phyloP scores from a whole-genome alignment of 2,797 vertebrate species.

The Thaleichthys pacificus region DNA sequence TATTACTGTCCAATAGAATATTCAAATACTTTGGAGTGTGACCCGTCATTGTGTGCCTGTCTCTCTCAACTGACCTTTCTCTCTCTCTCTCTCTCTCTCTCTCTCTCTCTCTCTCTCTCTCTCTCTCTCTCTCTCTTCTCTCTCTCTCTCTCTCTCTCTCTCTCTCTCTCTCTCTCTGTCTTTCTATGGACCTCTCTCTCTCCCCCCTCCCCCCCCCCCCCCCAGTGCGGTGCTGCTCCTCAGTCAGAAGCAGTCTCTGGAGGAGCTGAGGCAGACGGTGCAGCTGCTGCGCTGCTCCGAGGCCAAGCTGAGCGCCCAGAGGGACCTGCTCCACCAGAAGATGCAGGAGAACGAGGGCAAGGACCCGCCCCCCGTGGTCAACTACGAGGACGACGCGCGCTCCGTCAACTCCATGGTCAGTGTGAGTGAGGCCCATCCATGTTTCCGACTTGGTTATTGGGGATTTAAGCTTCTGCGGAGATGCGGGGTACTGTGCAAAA shows the following conservation, averaged over 20 bases:
- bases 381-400: slow-evolving; percentile 91
- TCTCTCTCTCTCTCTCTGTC: not conserved
- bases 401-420: slow-evolving; percentile 91
- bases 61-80: not conserved
- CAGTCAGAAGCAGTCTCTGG: slow-evolving; percentile 89
- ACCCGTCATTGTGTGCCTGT: not conserved
- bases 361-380: slow-evolving; percentile 84
- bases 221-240: slow-evolving; percentile 87
- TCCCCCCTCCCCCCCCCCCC: not conserved
- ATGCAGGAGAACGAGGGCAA: slow-evolving; percentile 87
- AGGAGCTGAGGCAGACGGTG: slow-evolving; percentile 89
- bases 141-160: not conserved
- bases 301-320: slow-evolving; percentile 87
- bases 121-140: not conserved
- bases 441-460: not conserved
- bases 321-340: slow-evolving; percentile 87
- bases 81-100: not conserved
- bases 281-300: slow-evolving; percentile 89
- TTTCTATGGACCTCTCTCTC: not conserved
- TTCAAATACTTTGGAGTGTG: no score
- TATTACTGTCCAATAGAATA: no score
- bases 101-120: not conserved
- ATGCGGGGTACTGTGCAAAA: no score
- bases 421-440: not conserved
- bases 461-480: no score